These are phyloP conservation scores for Athripsodes cinereus DNA, from an alignment of 2,888 invertebrate species.

Conservation along the genomic window DNA sequence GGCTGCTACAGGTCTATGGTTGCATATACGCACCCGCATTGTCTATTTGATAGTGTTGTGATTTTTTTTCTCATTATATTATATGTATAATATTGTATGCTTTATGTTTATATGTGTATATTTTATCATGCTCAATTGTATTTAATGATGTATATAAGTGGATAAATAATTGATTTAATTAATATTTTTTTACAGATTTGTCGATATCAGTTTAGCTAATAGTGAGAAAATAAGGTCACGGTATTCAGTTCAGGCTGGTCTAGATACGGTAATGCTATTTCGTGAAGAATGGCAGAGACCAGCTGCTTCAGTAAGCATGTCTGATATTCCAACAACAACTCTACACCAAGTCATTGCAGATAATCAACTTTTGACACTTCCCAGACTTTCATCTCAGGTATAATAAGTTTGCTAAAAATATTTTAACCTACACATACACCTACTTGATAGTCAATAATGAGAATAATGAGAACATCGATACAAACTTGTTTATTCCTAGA, in stretches of 20 bases:
- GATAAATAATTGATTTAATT: background rate
- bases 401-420: no score
- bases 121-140: background rate
- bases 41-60: no score
- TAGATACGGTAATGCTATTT: conserved; percentile 80
- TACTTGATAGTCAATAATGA: no score
- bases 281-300: conserved; percentile 80
- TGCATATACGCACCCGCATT: no score
- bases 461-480: no score
- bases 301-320: conserved; percentile 81
- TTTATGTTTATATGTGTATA: no score
- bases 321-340: conserved; percentile 82
- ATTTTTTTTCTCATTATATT: no score
- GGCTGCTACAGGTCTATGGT: no score
- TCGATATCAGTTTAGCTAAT: conserved; percentile 56
- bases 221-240: conserved; percentile 57
- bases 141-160: no score
- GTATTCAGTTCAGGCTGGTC: conserved; percentile 50
- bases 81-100: no score
- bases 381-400: conserved; percentile 88
- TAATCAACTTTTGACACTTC: conserved; percentile 83
- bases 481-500: no score
- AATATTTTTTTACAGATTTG: conserved; percentile 49
- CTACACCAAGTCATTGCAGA: conserved; percentile 82
- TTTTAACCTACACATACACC: no score